Base-by-base conservation (phyloP, 2,888 invertebrate genomes). In the Terebella lapidaria region DNA sequence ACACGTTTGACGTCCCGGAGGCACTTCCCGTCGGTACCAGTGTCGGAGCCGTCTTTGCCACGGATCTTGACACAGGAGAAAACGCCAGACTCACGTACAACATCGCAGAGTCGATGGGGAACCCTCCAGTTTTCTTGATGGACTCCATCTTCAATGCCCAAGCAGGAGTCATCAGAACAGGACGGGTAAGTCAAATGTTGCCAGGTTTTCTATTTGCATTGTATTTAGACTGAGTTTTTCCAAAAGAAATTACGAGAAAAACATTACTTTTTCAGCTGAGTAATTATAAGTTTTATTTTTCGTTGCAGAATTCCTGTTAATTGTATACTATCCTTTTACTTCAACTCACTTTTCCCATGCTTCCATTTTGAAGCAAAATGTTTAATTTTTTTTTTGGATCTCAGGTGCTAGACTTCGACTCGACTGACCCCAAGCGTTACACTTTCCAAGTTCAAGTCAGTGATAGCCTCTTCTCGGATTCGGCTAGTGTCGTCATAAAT, bases 41-140 rank as follows among this genome's bases (percentile, higher is more conserved):
- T 15, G 56, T 55, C 20, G 5, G 4, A 5, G n/a, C 45, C 10
- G 20, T 55, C 18, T 55, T 49, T 24, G 56, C 56, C n/a, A 3
- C 4, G 10, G 56, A 55, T 47, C 24, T 10, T 5, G 56, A 55
- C 47, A 51, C 22, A 5, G 56, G 46, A 10, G 56, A 55, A 22
- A 55, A 55, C 22, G 56, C 56, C 5, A 18, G n/a, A 25, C 46
- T 35, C 5, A 22, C 5, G 10, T 55, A 51, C 22, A 18, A 45
- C 42, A 55, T 55, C 22, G 5, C 30, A 15, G 47, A 10, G 10
- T 5, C 27, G 5, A 28, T 4, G 25, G 53, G 15, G 27, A 22
- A 5, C 10, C 10, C 5, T 15, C 5, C 10, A 10, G 10, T 5
- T 22, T 53, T 53, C 53, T 53, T 27, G 10, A 53, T 53, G 27